phyloP scores from a whole-genome alignment of 2,888 invertebrate species.

The Dioctria linearis region DNA sequence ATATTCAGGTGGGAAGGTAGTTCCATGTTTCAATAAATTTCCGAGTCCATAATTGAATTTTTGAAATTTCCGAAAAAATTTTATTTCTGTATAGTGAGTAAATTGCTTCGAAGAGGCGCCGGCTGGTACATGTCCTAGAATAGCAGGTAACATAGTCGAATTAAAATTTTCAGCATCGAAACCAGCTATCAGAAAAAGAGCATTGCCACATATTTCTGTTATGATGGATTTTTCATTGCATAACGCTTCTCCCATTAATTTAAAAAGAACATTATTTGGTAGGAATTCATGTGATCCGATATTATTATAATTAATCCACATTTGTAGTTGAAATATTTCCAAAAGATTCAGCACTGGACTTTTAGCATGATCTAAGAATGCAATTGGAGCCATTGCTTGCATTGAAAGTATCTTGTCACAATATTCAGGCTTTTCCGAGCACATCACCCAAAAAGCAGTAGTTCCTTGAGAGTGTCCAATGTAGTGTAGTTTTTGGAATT shows the following conservation, averaged over 20 bases:
- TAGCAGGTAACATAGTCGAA: constrained; percentile 76
- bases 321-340: neutral
- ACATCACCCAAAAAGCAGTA: constrained; percentile 66
- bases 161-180: constrained; percentile 68
- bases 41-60: constrained; percentile 72
- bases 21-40: constrained; percentile 73
- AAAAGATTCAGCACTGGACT: constrained; percentile 55
- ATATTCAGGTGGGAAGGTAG: constrained; percentile 73
- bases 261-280: constrained; percentile 72
- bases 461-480: constrained; percentile 75
- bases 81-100: constrained; percentile 78
- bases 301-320: constrained; percentile 11
- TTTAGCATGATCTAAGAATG: constrained; percentile 63
- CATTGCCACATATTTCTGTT: constrained; percentile 75
- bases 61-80: constrained; percentile 71
- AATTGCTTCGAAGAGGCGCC: constrained; percentile 77
- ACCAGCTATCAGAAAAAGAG: constrained; percentile 73
- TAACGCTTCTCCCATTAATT: constrained; percentile 70
- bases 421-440: constrained; percentile 67
- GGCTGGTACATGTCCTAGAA: constrained; percentile 76
- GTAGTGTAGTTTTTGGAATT: constrained; percentile 70
- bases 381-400: constrained; percentile 67
- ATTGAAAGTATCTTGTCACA: constrained; percentile 67
- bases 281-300: constrained; percentile 73
- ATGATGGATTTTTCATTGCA: constrained; percentile 72